Evolutionary conservation across 2,888 invertebrate genomes (phyloP), one percentile per base, ranked within the genome.

Genomic region (Limnephilus marmoratus): DNA sequence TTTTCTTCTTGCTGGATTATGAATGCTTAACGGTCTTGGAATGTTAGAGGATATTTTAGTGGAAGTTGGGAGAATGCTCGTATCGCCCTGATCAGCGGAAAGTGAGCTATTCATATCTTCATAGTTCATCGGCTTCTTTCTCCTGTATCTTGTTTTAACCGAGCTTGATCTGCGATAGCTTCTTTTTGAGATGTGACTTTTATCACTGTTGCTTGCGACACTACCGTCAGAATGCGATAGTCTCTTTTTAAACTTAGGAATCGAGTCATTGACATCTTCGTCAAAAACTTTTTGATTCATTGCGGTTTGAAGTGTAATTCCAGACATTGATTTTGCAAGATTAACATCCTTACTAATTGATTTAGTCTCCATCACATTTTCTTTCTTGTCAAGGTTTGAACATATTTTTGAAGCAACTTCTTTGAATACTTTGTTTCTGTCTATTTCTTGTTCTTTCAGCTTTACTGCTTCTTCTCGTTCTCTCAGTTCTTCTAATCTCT

Each of bases 71-170:
- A 96, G 94, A 83, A 96, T 95, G 90, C 96, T 97, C 49, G 95
- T 94, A 91, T 97, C 97, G 0, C 97, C 96, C 5, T 96, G 94
- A 93, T 97, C 97, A 0, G 97, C 97, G 0, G 97, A 97, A 85
- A 97, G 94, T 0, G 97, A 97, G 93, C 97, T 97, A 94, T 97
- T 96, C 49, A 97, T 94, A 93, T 97, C 97, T 91, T 96, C 96
- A 93, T 96, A 97, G 0, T 94, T 95, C 49, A 94, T 95, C 93
- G 95, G 95, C 94, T 95, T 95, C 92, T 96, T 94, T 90, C 95
- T 92, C 45, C 91, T 95, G 2, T 94, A 94, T 29, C 95, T 94
- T 5, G 94, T 90, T 41, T 95, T 95, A 91, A 95, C 94, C 0
- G 95, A 95, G 90, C 94, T 94, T 0, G 94, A 94, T 68, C 95